phyloP scores from a whole-genome alignment of 2,888 invertebrate species.

The Drepana falcataria region DNA sequence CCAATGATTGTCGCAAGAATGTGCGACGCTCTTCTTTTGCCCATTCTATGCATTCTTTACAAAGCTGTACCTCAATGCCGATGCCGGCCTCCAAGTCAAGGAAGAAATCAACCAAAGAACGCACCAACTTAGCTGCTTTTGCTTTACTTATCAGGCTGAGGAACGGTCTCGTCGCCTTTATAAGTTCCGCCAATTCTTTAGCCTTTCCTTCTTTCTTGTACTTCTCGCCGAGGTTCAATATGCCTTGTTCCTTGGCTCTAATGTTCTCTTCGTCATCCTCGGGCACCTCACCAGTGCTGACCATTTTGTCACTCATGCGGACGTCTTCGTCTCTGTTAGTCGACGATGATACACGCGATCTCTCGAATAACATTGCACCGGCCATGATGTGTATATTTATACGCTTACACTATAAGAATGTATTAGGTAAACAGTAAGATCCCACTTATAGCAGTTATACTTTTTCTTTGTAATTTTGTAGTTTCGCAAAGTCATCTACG shows the following conservation, averaged over 20 bases:
- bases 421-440: slow-evolving; percentile 57
- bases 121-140: slow-evolving; percentile 98
- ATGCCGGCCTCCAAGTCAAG: slow-evolving; percentile 97
- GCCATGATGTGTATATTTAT: slow-evolving; percentile 85
- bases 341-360: slow-evolving; percentile 86
- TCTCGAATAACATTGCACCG: slow-evolving; percentile 93
- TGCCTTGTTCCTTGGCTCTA: slow-evolving; percentile 94
- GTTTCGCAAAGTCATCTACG: slow-evolving; percentile 79
- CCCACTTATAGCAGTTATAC: slow-evolving; percentile 58
- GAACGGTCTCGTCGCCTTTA: slow-evolving; percentile 97
- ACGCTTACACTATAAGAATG: slow-evolving; percentile 64
- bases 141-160: slow-evolving; percentile 97
- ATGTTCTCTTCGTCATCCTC: slow-evolving; percentile 94
- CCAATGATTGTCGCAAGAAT: slow-evolving; percentile 96
- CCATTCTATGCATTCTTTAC: slow-evolving; percentile 99
- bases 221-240: slow-evolving; percentile 93
- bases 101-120: slow-evolving; percentile 97
- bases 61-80: slow-evolving; percentile 94
- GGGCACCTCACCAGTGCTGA: slow-evolving; percentile 85
- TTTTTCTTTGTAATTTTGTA: slow-evolving; percentile 77
- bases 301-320: slow-evolving; percentile 86
- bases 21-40: slow-evolving; percentile 98
- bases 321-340: slow-evolving; percentile 87
- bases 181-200: slow-evolving; percentile 93
- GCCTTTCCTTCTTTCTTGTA: slow-evolving; percentile 97